Evolutionary conservation across 2,113 vertebrate species (phyloP).

Genomic region (Puffinus mauretanicus): DNA sequence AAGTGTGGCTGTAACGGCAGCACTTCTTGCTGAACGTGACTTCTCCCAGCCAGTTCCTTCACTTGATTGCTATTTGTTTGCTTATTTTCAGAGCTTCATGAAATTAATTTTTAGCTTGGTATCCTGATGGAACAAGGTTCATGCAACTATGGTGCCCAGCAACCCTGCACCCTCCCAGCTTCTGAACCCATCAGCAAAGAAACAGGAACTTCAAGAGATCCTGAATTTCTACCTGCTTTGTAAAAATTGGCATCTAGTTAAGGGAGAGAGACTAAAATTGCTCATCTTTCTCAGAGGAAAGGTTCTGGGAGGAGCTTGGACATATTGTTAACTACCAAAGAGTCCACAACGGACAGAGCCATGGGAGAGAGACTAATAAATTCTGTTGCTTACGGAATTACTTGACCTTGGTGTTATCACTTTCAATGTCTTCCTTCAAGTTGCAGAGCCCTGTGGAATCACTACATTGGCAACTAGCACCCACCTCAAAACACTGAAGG

Average conservation of each 20-base stretch:
- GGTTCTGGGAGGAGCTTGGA: not conserved
- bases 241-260: not conserved
- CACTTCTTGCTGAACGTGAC: not conserved
- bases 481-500: not conserved
- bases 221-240: not conserved
- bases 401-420: not conserved
- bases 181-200: not conserved
- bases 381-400: not conserved
- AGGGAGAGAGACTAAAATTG: not conserved
- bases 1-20: not conserved
- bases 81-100: not conserved
- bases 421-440: not conserved
- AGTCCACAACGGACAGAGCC: not conserved
- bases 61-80: not conserved
- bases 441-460: not conserved
- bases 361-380: not conserved
- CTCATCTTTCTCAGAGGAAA: not conserved
- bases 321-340: not conserved
- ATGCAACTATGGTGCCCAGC: not conserved
- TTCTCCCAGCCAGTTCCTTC: not conserved
- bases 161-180: not conserved
- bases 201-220: not conserved
- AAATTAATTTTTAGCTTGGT: not conserved
- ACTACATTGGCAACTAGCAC: not conserved
- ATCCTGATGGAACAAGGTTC: not conserved